Conservation (phyloP, 2,888 invertebrate species). For the Sialis lutaria region DNA sequence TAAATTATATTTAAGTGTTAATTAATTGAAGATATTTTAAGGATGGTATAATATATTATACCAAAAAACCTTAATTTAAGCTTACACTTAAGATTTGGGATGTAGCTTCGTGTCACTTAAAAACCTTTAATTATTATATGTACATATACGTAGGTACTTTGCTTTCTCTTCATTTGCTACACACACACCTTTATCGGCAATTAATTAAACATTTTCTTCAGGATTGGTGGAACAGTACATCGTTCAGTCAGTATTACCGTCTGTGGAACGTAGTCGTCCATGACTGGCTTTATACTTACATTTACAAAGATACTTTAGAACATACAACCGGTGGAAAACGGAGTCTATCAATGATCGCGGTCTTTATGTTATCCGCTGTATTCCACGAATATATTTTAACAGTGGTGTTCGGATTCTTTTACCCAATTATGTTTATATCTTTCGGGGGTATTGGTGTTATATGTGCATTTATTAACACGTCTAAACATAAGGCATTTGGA, state of each 20-base stretch:
- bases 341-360: constrained; percentile 36
- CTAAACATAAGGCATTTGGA: constrained; percentile 27
- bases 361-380: constrained; percentile 65
- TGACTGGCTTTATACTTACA: constrained; percentile 82
- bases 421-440: constrained; percentile 64
- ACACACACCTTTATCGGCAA: background rate
- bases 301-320: constrained; percentile 54
- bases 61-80: no score
- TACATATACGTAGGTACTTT: background rate
- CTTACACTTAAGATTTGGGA: no score
- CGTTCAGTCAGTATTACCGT: constrained; percentile 72
- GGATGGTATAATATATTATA: no score
- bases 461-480: constrained; percentile 32
- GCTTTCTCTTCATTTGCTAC: background rate
- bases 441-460: constrained; percentile 55
- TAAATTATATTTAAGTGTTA: no score
- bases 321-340: constrained; percentile 27
- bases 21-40: no score
- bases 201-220: constrained; percentile 21
- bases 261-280: constrained; percentile 92
- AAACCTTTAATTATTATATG: no score
- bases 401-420: constrained; percentile 67
- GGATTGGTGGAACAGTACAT: constrained; percentile 89
- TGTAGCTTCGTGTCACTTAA: no score
- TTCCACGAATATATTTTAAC: constrained; percentile 79